Evolutionary conservation across 2,888 invertebrate genomes (phyloP).

Genomic region (Apoda limacodes): DNA sequence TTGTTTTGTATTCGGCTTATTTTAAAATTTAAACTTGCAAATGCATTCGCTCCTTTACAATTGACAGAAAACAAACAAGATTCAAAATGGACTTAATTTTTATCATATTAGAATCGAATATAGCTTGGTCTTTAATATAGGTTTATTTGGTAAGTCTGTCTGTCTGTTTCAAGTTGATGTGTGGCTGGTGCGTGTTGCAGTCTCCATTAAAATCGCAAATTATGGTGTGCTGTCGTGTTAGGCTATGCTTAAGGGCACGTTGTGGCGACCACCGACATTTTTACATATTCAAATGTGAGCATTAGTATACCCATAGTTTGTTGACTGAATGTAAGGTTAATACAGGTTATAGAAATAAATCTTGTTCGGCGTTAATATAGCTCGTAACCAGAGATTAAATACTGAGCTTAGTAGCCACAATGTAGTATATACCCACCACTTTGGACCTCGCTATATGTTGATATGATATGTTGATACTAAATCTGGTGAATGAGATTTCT

Average conservation of each 20-base stretch:
- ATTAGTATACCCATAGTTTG: too few relatives aligned
- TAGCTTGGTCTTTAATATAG: slow-evolving; percentile 18
- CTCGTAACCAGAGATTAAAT: too few relatives aligned
- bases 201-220: slow-evolving; percentile 53
- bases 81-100: slow-evolving; percentile 18
- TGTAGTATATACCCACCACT: too few relatives aligned
- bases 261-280: slow-evolving; percentile 26
- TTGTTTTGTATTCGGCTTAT: too few relatives aligned
- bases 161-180: slow-evolving; percentile 48
- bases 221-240: slow-evolving; percentile 46
- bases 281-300: too few relatives aligned
- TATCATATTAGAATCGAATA: slow-evolving; percentile 24
- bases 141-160: slow-evolving; percentile 29
- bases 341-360: too few relatives aligned
- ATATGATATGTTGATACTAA: too few relatives aligned
- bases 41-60: slow-evolving; percentile 24
- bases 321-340: too few relatives aligned
- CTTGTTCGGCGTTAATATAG: too few relatives aligned
- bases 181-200: slow-evolving; percentile 51
- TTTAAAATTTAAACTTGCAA: slow-evolving; percentile 23
- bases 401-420: too few relatives aligned
- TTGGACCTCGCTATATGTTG: too few relatives aligned
- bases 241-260: slow-evolving; percentile 27
- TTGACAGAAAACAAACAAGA: slow-evolving; percentile 13
- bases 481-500: too few relatives aligned